Base-by-base conservation (phyloP, 2,888 invertebrate genomes). In the Helicoverpa assulta region DNA sequence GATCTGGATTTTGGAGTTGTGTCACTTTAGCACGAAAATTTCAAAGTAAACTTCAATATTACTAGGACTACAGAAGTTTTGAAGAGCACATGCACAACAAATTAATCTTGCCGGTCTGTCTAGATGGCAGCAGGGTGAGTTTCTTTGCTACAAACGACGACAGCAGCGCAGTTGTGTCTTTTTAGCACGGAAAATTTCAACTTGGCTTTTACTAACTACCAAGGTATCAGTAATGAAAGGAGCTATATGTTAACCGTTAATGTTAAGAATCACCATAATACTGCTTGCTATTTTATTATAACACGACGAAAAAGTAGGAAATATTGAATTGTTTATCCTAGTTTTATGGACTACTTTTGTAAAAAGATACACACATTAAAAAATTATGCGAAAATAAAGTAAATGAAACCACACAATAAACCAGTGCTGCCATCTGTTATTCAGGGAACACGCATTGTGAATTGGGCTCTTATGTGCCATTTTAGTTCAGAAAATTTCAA, bases 401-500 rank as follows among this genome's bases (percentile, higher is more conserved):
- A 33, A 33, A 33, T 26, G 33, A 33, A 33, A 33, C 2, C 10
- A 8, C 47, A 16, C 1, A 47, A 47, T 47, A 10, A 70, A 59
- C 55, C 16, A 40, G 10, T 68, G 70, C 66, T 56, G 78, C 78
- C 80, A 78, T 76, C 76, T 78, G 8, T 69, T 6, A 12, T 37
- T 16, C 0, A 16, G 0, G n/a, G 2, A 7, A 21, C 7, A 8
- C n/a, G 47, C 47, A n/a, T 12, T 33, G 40, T 40, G 12, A 10
- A 33, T 33, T 51, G 54, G 26, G 26, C 26, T 29, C 58, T 54
- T 61, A 70, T 71, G 74, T 83, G 75, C 68, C 77, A 70, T 81
- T 84, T 84, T 83, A 81, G 76, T 77, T 77, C 78, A 56, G 67
- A 80, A 79, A 82, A 79, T 81, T 81, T 81, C 72, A 86, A 85